phyloP scores from a whole-genome alignment of 2,113 vertebrate species.

The Indicator maculatus region DNA sequence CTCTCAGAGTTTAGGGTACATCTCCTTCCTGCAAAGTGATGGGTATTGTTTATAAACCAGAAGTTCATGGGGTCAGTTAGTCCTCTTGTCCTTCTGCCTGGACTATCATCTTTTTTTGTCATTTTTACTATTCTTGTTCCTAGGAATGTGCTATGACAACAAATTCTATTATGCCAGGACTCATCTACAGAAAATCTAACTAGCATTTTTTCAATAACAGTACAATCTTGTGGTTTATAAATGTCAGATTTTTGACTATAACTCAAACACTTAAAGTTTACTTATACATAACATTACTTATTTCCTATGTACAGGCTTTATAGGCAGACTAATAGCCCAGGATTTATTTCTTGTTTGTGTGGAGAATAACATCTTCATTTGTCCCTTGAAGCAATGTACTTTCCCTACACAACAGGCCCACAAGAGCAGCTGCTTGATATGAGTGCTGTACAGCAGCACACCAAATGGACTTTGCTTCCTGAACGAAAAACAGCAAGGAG shows the following conservation, averaged over 20 bases:
- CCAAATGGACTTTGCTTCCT: accelerated
- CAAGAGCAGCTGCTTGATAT: background rate
- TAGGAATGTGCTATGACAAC: background rate
- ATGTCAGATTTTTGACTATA: background rate
- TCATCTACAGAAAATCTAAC: background rate
- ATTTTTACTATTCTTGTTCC: background rate
- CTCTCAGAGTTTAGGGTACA: background rate
- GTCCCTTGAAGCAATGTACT: background rate
- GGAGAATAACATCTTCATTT: background rate
- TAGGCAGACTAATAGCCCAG: background rate
- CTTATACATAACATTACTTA: background rate
- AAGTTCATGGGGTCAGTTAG: background rate
- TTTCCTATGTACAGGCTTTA: background rate
- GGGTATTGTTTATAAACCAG: background rate
- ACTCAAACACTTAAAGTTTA: background rate
- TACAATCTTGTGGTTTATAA: background rate
- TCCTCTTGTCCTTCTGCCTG: background rate
- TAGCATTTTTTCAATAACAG: background rate
- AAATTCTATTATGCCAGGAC: background rate
- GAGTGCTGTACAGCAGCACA: background rate
- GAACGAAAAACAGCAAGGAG: background rate
- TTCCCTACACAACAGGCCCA: background rate
- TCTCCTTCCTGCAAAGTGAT: background rate
- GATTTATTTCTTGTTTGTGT: background rate
- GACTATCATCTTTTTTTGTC: background rate